A percentile compares a stretch with the other conserved stretches of the same genome.
Evolutionary conservation across 2,797 vertebrate species (phyloP).

Genomic region (Otus scops): DNA sequence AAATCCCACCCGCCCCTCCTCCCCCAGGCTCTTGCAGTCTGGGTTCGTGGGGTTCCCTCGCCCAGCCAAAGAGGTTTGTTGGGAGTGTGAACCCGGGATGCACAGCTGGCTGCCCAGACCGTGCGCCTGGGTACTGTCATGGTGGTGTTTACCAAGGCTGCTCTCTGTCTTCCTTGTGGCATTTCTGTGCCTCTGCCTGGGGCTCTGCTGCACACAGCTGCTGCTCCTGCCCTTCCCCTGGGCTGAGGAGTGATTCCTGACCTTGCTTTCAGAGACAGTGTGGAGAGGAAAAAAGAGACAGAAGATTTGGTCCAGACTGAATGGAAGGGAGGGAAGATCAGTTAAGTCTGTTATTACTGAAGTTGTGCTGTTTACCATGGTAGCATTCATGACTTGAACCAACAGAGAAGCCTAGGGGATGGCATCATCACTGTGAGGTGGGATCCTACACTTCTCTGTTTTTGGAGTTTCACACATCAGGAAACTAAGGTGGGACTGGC

Average conservation of each 20-base stretch:
- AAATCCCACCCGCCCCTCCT: background rate
- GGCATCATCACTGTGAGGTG: background rate
- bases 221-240: background rate
- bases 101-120: background rate
- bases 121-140: background rate
- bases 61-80: background rate
- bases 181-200: background rate
- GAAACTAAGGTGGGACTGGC: background rate
- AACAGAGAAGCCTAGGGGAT: fast-evolving
- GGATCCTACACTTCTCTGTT: background rate
- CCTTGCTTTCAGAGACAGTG: background rate
- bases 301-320: background rate
- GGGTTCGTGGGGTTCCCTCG: background rate
- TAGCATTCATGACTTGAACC: background rate
- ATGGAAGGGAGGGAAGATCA: background rate
- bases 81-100: fast-evolving
- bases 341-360: background rate
- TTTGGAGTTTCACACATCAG: background rate
- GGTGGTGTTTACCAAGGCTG: background rate
- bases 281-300: background rate
- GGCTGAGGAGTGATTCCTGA: background rate
- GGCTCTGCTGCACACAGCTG: background rate
- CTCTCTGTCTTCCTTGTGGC: background rate
- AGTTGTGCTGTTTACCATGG: fast-evolving
- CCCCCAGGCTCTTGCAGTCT: background rate